Evolutionary conservation across 2,113 vertebrate genomes (phyloP).

Genomic region (Tapirus terrestris): DNA sequence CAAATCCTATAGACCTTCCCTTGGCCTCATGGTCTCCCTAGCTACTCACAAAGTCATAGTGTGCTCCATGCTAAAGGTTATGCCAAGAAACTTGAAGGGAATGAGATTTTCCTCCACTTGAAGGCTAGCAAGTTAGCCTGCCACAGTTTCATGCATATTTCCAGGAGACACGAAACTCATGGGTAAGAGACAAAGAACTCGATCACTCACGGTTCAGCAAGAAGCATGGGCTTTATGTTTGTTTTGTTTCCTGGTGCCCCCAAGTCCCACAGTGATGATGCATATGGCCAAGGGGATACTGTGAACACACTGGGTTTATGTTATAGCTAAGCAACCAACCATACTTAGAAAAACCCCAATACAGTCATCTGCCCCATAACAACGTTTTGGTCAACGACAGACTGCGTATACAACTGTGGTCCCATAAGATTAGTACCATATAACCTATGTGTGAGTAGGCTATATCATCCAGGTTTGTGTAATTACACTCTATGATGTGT

Average conservation of each 20-base stretch:
- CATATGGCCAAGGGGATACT: background rate
- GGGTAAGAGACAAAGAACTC: background rate
- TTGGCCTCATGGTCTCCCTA: background rate
- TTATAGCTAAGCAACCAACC: background rate
- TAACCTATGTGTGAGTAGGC: too few species aligned
- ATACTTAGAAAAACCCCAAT: background rate
- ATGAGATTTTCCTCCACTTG: background rate
- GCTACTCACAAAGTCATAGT: background rate
- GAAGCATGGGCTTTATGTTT: background rate
- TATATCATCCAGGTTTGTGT: too few species aligned
- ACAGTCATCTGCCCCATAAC: too few species aligned
- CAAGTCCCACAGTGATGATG: background rate
- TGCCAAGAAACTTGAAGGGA: background rate
- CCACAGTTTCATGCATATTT: background rate
- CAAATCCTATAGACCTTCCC: background rate
- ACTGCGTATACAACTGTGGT: too few species aligned
- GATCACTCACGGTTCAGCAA: background rate
- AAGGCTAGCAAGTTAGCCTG: background rate
- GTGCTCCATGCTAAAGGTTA: background rate
- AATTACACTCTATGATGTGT: too few species aligned
- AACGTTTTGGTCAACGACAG: too few species aligned
- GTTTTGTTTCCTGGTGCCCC: fast-evolving
- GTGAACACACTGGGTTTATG: background rate
- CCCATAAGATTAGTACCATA: too few species aligned
- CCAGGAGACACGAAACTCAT: background rate